phyloP scores from a whole-genome alignment of 2,888 invertebrate species.

The Ceratothoa steindachneri region DNA sequence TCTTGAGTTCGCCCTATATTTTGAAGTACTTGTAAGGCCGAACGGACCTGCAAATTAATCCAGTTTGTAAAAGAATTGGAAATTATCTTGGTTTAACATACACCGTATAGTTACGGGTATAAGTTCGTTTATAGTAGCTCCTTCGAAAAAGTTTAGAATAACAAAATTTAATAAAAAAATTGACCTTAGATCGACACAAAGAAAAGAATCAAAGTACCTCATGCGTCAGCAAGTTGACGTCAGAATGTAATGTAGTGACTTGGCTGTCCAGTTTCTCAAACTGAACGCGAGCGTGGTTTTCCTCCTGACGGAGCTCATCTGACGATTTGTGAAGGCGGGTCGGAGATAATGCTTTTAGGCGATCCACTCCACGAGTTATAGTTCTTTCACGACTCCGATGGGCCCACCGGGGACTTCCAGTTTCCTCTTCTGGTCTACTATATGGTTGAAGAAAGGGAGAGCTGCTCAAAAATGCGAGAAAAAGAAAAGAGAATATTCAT shows the following conservation, averaged over 20 bases:
- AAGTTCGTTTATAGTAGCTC: neutral
- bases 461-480: neutral
- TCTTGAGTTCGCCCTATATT: conserved; percentile 25
- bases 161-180: neutral
- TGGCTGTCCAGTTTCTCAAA: conserved; percentile 74
- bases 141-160: neutral
- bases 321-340: conserved; percentile 42
- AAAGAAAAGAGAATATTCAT: neutral
- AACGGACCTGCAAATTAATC: conserved; percentile 47
- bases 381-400: conserved; percentile 53
- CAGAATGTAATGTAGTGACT: conserved; percentile 75
- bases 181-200: no score
- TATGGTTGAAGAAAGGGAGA: neutral
- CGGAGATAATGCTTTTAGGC: conserved; percentile 43
- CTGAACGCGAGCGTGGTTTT: conserved; percentile 52
- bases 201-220: no score
- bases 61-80: no score
- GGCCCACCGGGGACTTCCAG: conserved; percentile 42
- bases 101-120: neutral
- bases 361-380: conserved; percentile 56
- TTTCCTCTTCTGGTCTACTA: conserved; percentile 32
- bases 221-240: conserved; percentile 77
- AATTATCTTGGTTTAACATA: no score
- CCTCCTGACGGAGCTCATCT: conserved; percentile 54
- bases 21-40: conserved; percentile 40